A percentile compares a stretch with the other conserved stretches of the same genome.
Evolutionary conservation across 2,113 vertebrate species (phyloP).

Genomic region (Micronycteris hirsuta): DNA sequence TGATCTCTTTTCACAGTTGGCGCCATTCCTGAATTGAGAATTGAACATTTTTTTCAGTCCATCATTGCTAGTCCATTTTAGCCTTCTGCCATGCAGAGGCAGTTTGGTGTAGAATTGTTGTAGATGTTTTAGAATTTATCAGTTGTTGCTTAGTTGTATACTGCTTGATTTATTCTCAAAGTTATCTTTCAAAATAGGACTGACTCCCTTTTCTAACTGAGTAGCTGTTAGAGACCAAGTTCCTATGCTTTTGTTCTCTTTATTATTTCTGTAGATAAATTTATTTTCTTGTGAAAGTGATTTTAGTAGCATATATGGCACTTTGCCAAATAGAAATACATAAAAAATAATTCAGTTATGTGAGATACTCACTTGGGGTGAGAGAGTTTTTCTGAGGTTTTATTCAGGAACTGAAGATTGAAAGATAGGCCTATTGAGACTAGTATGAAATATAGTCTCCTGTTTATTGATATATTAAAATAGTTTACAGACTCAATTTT

Average conservation of each 20-base stretch:
- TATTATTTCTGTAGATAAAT: background rate
- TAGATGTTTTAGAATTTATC: background rate
- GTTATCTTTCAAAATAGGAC: conserved; percentile 13
- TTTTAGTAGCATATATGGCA: background rate
- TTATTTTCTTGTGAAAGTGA: conserved; percentile 12
- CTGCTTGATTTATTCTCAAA: background rate
- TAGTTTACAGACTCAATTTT: background rate
- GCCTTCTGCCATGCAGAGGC: background rate
- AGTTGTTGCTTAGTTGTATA: background rate
- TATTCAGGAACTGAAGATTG: conserved; percentile 8
- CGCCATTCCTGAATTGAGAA: background rate
- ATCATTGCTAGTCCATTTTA: background rate
- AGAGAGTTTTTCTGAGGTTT: background rate
- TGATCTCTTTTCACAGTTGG: background rate
- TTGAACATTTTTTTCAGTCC: background rate
- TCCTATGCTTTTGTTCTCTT: background rate
- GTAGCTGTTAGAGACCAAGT: background rate
- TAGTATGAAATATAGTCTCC: background rate
- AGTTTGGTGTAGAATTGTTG: background rate
- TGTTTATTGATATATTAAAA: conserved; percentile 16
- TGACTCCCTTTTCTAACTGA: background rate
- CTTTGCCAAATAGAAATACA: background rate
- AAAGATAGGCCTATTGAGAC: background rate
- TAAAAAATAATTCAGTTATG: conserved; percentile 17
- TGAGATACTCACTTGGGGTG: conserved; percentile 24